Conservation (phyloP, 2,888 invertebrate genomes). For the Colostygia pectinataria region DNA sequence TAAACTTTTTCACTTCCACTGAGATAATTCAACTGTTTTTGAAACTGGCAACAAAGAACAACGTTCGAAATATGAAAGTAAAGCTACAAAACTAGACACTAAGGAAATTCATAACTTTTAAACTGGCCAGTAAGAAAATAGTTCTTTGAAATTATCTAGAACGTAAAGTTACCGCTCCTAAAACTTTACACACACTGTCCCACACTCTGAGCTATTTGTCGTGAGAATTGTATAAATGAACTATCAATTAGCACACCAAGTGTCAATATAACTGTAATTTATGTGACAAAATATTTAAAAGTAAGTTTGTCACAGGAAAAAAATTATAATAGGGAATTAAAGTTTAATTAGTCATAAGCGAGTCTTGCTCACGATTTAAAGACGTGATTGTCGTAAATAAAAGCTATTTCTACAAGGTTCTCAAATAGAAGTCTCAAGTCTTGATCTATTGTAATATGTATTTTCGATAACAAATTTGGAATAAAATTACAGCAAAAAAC, state of each 20-base stretch:
- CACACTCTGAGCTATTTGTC: constrained; percentile 40
- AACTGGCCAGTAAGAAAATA: constrained; percentile 14
- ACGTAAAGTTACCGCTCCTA: constrained; percentile 48
- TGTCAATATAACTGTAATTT: constrained; percentile 69
- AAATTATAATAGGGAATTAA: constrained; percentile 42
- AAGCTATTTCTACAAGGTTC: neutral
- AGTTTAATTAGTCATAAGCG: constrained; percentile 18
- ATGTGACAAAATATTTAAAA: constrained; percentile 33
- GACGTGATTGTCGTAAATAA: neutral
- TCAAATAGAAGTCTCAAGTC: constrained; percentile 10
- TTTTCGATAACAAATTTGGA: too few species aligned
- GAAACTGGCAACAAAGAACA: constrained; percentile 23
- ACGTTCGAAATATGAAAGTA: constrained; percentile 25
- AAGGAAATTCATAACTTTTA: constrained; percentile 3
- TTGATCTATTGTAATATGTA: too few species aligned
- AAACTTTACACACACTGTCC: constrained; percentile 59
- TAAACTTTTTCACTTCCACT: constrained; percentile 25
- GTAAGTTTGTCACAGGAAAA: constrained; percentile 42
- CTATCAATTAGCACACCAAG: constrained; percentile 68
- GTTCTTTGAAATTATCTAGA: constrained; percentile 27
- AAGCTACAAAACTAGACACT: constrained; percentile 43
- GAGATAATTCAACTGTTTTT: constrained; percentile 17
- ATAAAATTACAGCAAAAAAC: too few species aligned
- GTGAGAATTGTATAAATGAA: constrained; percentile 61
- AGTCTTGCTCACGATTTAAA: constrained; percentile 18